phyloP scores from a whole-genome alignment of 1,140 invertebrate genomes.

The Drosophila nasuta region DNA sequence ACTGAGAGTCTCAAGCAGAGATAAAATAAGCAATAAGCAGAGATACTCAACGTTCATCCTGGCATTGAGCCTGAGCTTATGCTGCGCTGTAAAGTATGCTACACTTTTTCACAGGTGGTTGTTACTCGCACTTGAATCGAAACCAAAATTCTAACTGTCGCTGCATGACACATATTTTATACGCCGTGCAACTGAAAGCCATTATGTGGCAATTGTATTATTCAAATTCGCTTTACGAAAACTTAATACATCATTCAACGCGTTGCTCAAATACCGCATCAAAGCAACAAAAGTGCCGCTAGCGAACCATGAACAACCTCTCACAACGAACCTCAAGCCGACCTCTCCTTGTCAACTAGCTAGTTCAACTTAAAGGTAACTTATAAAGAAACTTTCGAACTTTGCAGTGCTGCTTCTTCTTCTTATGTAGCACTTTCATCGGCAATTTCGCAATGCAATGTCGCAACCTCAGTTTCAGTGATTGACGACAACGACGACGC shows the following conservation, averaged over 20 bases:
- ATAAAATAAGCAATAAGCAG: constrained; percentile 19
- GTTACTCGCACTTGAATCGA: neutral
- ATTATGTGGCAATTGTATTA: constrained; percentile 35
- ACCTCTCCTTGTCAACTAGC: neutral
- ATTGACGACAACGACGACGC: constrained; percentile 29
- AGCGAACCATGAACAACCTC: constrained; percentile 27
- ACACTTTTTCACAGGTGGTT: constrained; percentile 9
- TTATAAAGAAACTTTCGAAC: constrained; percentile 31
- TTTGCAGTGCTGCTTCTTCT: constrained; percentile 32
- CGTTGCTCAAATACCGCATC: constrained; percentile 30
- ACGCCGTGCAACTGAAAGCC: neutral
- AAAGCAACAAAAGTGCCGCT: constrained; percentile 31
- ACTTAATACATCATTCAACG: constrained; percentile 10
- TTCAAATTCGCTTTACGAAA: constrained; percentile 26
- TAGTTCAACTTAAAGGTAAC: constrained; percentile 26
- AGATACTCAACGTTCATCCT: constrained; percentile 4
- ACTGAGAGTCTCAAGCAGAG: neutral
- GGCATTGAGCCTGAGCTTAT: neutral
- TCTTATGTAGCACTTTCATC: constrained; percentile 39
- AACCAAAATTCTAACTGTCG: neutral
- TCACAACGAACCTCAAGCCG: constrained; percentile 8
- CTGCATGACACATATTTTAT: neutral
- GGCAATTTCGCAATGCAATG: constrained; percentile 40
- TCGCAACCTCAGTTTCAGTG: constrained; percentile 7
- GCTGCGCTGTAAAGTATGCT: constrained; percentile 33